These are phyloP conservation scores for Cyprinodon tularosa DNA, from an alignment of 2,113 vertebrate genomes.

Conservation along the genomic window DNA sequence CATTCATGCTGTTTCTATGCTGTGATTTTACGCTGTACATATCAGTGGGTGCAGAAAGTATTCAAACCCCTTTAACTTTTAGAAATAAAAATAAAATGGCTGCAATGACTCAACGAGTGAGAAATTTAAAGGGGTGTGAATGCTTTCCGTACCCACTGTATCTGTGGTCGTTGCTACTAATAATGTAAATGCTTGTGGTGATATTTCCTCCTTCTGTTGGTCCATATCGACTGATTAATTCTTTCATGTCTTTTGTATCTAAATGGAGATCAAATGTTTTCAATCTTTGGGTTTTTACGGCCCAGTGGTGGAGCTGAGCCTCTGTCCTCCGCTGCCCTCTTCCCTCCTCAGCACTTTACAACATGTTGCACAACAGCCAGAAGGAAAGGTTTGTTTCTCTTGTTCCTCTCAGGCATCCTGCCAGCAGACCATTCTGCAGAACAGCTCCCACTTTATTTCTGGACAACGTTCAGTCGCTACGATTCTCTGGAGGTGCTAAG, in stretches of 20 bases:
- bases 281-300: background rate
- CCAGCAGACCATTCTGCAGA: too few relatives aligned
- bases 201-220: slow-evolving; percentile 26
- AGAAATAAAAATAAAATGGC: slow-evolving; percentile 14
- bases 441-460: too few relatives aligned
- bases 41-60: too few relatives aligned
- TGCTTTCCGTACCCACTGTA: background rate
- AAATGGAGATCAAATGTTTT: background rate
- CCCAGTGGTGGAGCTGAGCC: slow-evolving; percentile 19
- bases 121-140: too few relatives aligned
- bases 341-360: slow-evolving; percentile 19
- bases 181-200: slow-evolving; percentile 46
- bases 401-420: background rate
- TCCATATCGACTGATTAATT: slow-evolving; percentile 35
- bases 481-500: too few relatives aligned
- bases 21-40: slow-evolving; percentile 31
- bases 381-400: background rate
- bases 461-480: too few relatives aligned
- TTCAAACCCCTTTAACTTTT: background rate
- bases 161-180: slow-evolving; percentile 44
- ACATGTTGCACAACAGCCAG: slow-evolving; percentile 5
- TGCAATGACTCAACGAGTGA: too few relatives aligned
- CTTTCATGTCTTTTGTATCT: slow-evolving; percentile 30
- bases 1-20: slow-evolving; percentile 45
- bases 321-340: slow-evolving; percentile 19